Base-by-base conservation (phyloP, 64 coral and sea anemone species). In the Porites australiensis region DNA sequence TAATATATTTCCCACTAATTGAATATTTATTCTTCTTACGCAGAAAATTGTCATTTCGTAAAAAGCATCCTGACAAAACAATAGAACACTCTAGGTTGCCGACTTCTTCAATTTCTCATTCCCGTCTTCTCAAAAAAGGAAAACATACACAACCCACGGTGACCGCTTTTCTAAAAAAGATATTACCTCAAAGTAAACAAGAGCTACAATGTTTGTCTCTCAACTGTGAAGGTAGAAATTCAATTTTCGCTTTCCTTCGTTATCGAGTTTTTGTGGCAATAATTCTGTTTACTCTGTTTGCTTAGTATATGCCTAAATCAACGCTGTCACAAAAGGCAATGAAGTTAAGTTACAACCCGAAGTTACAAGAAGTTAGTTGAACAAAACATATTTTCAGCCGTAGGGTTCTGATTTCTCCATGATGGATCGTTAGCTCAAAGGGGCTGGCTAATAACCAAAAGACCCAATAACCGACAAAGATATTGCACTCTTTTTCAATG, bases 241-340 rank as follows among this genome's bases (percentile, higher is more conserved):
- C 80, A 91, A 95, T 91, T 94, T 91, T 94, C 77, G 79, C 79
- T 89, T 81, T 75, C 79, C 58, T 94, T 94, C 86, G 27, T 91
- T 95, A 86, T 95, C 89, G 71, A 13, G 58, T 87, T 90, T 90
- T 95, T 90, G 89, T 95, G 62, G 71, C 82, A 89, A 74, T 95
- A 95, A 95, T 91, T 95, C 89, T 95, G 81, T 95, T 91, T 95
- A 27, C 47, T 67, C 19, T 95, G 82, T 90, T 95, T 91, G 68
- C 72, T 75, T 81, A 86, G 63, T 91, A 87, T 71, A 86, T 23
- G 74, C 62, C 82, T 43, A 87, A 61, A 91, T 60, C 75, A 95
- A 86, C 82, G 50, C 13, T n/a, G 72, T 13, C 5, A 75, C 69
- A 59, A 75, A 58, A 19, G 44, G 60, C 50, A 83, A 64, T 60